Evolutionary conservation across 1,140 invertebrate species (phyloP).

Genomic region (Drosophila sp.): DNA sequence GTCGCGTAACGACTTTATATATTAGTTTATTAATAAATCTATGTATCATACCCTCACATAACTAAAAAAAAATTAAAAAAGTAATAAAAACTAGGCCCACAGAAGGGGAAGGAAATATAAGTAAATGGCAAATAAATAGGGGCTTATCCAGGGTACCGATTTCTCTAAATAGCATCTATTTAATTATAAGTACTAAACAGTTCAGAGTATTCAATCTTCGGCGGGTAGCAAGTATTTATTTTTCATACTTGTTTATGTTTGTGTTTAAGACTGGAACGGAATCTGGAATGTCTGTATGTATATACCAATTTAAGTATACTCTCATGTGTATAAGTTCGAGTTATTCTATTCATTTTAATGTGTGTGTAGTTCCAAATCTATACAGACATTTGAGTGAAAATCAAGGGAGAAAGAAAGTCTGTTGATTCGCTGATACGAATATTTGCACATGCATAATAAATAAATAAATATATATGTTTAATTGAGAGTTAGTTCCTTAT

Average conservation of each 20-base stretch:
- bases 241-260: not conserved
- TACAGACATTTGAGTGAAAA: constrained; percentile 3
- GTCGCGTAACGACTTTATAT: not conserved
- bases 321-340: not conserved
- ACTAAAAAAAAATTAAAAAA: no score
- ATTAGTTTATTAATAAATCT: no score
- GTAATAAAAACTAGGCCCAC: no score
- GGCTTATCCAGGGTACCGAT: no score
- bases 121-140: no score
- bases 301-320: not conserved
- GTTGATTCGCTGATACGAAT: not conserved
- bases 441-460: constrained; percentile 8
- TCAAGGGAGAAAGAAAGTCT: constrained; percentile 9
- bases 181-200: not conserved
- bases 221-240: not conserved
- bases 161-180: no score
- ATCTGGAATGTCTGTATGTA: constrained; percentile 17
- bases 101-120: no score
- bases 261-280: constrained; percentile 19
- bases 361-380: not conserved
- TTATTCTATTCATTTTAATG: constrained; percentile 8
- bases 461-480: not conserved
- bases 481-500: not conserved
- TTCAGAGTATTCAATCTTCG: constrained; percentile 19
- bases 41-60: no score